Evolutionary conservation across 2,888 invertebrate genomes (phyloP).

Genomic region (Zygothrica quintamaculata): DNA sequence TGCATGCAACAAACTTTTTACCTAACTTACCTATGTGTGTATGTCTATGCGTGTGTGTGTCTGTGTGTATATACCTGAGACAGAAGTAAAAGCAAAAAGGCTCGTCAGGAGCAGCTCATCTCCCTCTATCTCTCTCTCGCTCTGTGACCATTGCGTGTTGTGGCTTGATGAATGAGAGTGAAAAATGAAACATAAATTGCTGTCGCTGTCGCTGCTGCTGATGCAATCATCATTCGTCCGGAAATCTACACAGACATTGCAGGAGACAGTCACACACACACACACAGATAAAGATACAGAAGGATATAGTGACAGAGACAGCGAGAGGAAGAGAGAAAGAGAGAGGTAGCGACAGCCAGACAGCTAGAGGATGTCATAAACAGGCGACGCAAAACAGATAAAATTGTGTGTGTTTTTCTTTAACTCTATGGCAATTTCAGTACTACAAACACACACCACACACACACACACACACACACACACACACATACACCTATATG

Average conservation of each 20-base stretch:
- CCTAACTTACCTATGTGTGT: not conserved
- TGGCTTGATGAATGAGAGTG: conserved; percentile 73
- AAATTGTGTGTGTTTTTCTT: conserved; percentile 56
- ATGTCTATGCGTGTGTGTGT: too few relatives aligned
- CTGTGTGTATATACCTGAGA: not conserved
- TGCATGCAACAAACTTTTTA: conserved; percentile 48
- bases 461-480: conserved; percentile 22
- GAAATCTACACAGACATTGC: conserved; percentile 72
- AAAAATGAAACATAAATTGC: conserved; percentile 69
- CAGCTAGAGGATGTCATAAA: conserved; percentile 63
- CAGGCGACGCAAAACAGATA: conserved; percentile 50
- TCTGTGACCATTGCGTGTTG: conserved; percentile 65
- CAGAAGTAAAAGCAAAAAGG: too few relatives aligned
- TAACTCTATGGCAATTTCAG: conserved; percentile 26
- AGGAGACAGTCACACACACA: conserved; percentile 29
- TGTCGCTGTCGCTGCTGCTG: conserved; percentile 25
- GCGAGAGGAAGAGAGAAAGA: conserved; percentile 20
- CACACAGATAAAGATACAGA: conserved; percentile 12
- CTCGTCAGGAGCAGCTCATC: too few relatives aligned
- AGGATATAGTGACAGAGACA: conserved; percentile 14
- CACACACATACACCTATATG: conserved; percentile 30
- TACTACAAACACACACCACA: conserved; percentile 5
- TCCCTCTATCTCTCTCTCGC: conserved; percentile 8
- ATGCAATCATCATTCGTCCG: conserved; percentile 70
- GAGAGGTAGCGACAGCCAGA: conserved; percentile 21